phyloP scores from a whole-genome alignment of 2,797 vertebrate species.

The Momotus momota region DNA sequence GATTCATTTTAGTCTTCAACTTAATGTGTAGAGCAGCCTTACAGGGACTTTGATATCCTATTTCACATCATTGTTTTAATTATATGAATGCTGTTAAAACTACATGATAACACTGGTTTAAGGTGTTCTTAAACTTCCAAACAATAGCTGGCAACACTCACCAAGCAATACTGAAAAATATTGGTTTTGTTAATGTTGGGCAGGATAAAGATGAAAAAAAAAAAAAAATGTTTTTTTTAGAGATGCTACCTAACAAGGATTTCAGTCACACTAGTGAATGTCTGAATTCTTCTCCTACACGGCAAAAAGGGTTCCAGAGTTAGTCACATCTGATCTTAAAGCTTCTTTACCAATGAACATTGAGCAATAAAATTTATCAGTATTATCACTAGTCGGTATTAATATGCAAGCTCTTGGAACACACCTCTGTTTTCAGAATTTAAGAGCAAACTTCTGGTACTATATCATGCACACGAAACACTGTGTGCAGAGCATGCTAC shows the following conservation, averaged over 20 bases:
- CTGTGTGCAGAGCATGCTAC: background rate
- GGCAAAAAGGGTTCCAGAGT: background rate
- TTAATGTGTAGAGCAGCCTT: background rate
- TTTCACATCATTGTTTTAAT: background rate
- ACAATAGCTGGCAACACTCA: background rate
- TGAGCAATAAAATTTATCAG: background rate
- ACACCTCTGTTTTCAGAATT: background rate
- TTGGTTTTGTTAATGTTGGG: background rate
- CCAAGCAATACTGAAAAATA: background rate
- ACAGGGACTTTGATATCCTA: background rate
- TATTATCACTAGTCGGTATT: conserved; percentile 40
- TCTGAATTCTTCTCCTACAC: background rate
- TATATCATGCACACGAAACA: background rate
- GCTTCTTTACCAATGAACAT: background rate
- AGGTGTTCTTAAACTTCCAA: background rate
- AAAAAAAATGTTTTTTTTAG: background rate
- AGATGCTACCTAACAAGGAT: background rate
- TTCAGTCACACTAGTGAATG: background rate
- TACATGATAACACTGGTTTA: background rate
- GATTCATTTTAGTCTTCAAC: background rate
- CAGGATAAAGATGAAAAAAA: background rate
- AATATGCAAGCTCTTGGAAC: background rate
- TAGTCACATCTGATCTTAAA: background rate
- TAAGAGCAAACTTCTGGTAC: conserved; percentile 35
- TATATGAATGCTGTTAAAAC: background rate